Evolutionary conservation across 2,888 invertebrate genomes (phyloP).

Genomic region (Sepiola atlantica): DNA sequence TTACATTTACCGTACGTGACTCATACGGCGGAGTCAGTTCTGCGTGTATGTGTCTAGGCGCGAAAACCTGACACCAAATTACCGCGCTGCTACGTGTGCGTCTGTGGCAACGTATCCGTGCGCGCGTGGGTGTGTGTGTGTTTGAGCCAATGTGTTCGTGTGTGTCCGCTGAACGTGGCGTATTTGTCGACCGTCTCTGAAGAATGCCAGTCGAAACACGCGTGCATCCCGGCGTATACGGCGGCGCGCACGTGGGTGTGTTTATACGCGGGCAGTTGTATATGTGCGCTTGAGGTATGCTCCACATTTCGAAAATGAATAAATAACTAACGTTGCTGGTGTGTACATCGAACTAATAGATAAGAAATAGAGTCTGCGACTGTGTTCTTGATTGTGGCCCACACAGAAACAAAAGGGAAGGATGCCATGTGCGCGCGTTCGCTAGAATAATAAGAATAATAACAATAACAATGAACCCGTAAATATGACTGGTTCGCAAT

Average conservation of each 20-base stretch:
- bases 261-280: neutral
- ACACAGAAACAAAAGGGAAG: neutral
- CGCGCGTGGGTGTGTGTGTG: too few relatives aligned
- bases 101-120: neutral
- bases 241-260: neutral
- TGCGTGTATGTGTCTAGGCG: neutral
- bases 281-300: neutral
- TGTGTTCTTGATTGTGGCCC: neutral
- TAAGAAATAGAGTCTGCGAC: neutral
- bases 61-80: neutral
- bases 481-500: neutral
- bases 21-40: neutral
- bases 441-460: too few relatives aligned
- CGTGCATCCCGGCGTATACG: neutral
- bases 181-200: neutral
- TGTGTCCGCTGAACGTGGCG: neutral
- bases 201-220: neutral
- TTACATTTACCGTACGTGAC: constrained; percentile 20
- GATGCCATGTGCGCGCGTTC: neutral
- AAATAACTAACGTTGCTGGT: neutral
- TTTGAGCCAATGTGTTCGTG: too few relatives aligned
- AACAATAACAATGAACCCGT: neutral
- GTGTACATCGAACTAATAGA: neutral
- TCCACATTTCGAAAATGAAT: neutral
- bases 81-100: neutral